Evolutionary conservation across 2,797 vertebrate species (phyloP).

Genomic region (Limnodromus scolopaceus): DNA sequence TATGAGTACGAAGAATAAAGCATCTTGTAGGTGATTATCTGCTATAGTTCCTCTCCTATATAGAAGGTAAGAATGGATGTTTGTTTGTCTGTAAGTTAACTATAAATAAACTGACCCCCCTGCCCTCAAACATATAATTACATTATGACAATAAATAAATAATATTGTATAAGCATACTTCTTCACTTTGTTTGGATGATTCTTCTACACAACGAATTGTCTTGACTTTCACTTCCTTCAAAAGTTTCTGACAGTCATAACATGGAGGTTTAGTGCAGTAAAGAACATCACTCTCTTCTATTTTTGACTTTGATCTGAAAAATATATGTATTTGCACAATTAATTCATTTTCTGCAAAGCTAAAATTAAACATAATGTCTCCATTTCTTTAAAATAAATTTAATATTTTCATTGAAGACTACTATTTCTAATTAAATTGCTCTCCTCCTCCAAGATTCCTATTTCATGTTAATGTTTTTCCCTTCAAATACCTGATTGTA

Average conservation of each 20-base stretch:
- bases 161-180: not conserved
- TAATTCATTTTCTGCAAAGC: not conserved
- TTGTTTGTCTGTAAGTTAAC: not conserved
- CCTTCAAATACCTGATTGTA: not conserved
- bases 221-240: not conserved
- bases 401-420: not conserved
- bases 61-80: not conserved
- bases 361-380: not conserved
- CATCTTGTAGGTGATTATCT: not conserved
- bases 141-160: not conserved
- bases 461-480: not conserved
- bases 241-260: not conserved
- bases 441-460: not conserved
- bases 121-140: not conserved
- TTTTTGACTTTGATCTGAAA: not conserved
- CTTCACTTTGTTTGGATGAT: fast-evolving
- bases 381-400: not conserved
- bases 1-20: not conserved
- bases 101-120: not conserved
- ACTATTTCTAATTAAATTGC: not conserved
- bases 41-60: not conserved
- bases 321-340: not conserved
- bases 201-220: not conserved
- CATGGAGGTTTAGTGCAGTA: conserved; percentile 5
- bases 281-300: not conserved